Evolutionary conservation across 2,888 invertebrate genomes (phyloP), one percentile per base, ranked within the genome.

Genomic region (Platycheirus albimanus): DNA sequence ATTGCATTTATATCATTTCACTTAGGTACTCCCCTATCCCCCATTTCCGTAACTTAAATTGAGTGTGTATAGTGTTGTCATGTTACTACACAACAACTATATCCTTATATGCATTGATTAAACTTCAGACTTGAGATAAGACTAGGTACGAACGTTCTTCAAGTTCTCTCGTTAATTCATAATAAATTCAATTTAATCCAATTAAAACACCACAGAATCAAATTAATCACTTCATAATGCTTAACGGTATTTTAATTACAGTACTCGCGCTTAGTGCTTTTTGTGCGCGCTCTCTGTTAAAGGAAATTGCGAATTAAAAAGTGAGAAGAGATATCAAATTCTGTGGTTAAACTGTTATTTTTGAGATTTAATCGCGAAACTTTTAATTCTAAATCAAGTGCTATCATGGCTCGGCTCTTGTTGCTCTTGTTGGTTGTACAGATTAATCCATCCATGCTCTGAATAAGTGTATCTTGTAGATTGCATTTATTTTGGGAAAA

Each of bases 121-220:
- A 41, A 15, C 8, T 28, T 41, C 20, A 41, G 38, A 41, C 58
- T 41, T 28, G 19, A n/a, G 20, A 54, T 1, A 11, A 15, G n/a
- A 45, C 20, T n/a, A n/a, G n/a, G n/a, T n/a, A n/a, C n/a, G 6
- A n/a, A 11, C 8, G 10, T 11, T 20, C 11, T 20, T 4, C n/a
- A 3, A 17, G 7, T 13, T 20, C 8, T 54, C 19, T 20, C 13
- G 30, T 20, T 52, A 28, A 52, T 61, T 64, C 49, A 43, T 43
- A 77, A 72, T 61, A 72, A 71, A 81, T 67, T 77, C 61, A 77
- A 77, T 72, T 67, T 63, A 63, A 71, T 63, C 54, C 61, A 77
- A 77, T 81, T 77, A 72, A 77, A 43, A 49, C 61, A 45, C 19
- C 47, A 58, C 15, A 54, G 47, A 81, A 81, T 64, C 45, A 66